A percentile compares a stretch with the other conserved stretches of the same genome.
These are phyloP conservation scores for Cichlasoma orientale DNA, from an alignment of 2,797 vertebrate species.

Conservation along the genomic window DNA sequence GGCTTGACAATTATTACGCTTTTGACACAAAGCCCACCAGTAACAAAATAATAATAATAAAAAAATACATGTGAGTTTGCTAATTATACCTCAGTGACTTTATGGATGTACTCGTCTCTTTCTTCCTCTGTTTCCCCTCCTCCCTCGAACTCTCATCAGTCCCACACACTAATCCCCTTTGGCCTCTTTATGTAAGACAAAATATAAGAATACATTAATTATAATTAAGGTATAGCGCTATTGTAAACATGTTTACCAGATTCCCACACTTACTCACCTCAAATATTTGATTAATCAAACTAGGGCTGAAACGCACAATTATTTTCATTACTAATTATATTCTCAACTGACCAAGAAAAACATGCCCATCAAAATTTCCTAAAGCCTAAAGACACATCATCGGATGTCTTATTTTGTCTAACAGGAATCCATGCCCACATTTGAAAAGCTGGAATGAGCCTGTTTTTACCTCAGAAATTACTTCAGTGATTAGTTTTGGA, in stretches of 20 bases:
- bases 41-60: not conserved
- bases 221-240: rapidly evolving
- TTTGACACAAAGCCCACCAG: not conserved
- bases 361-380: not conserved
- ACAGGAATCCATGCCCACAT: not conserved
- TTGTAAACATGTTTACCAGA: not conserved
- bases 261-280: not conserved
- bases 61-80: not conserved
- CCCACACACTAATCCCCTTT: not conserved
- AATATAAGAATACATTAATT: not conserved
- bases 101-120: not conserved
- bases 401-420: not conserved
- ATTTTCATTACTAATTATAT: not conserved
- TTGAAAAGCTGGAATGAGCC: not conserved
- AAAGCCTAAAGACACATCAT: not conserved
- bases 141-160: not conserved
- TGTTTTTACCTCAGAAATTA: not conserved
- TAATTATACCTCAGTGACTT: not conserved
- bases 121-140: not conserved
- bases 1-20: not conserved
- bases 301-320: not conserved
- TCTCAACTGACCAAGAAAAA: not conserved
- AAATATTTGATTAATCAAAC: not conserved
- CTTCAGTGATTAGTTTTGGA: not conserved
- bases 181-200: not conserved